phyloP scores from a whole-genome alignment of 2,888 invertebrate genomes.

The Nomada ferruginata region DNA sequence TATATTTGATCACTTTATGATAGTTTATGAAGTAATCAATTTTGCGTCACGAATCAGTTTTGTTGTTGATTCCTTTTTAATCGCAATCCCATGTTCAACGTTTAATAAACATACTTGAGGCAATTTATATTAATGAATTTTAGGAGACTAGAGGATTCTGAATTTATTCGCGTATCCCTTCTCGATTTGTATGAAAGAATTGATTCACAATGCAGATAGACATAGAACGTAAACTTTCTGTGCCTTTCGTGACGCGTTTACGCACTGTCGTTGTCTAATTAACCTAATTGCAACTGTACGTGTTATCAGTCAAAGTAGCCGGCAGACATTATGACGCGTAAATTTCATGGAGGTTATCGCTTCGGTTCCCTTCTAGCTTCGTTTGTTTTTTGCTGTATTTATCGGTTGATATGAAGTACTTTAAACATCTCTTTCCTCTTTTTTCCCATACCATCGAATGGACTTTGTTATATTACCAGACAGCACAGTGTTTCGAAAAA shows the following conservation, averaged over 20 bases:
- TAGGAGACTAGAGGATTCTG: too few species aligned
- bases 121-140: too few species aligned
- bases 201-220: not conserved
- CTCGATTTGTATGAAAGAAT: not conserved
- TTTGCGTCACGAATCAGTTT: too few species aligned
- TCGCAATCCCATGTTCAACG: too few species aligned
- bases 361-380: constrained; percentile 17
- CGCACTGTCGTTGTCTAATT: constrained; percentile 60
- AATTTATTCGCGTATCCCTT: too few species aligned
- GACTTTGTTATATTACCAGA: too few species aligned
- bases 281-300: constrained; percentile 64
- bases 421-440: not conserved
- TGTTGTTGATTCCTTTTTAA: too few species aligned
- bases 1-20: too few species aligned
- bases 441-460: too few species aligned
- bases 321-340: constrained; percentile 38
- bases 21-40: too few species aligned
- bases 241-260: constrained; percentile 12
- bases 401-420: not conserved
- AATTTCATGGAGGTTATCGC: constrained; percentile 45
- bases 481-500: too few species aligned
- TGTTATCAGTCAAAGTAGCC: constrained; percentile 54
- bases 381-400: not conserved
- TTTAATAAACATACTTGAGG: too few species aligned
- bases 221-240: not conserved